Base-by-base conservation (phyloP, 2,113 vertebrate species). In the Sander lucioperca region DNA sequence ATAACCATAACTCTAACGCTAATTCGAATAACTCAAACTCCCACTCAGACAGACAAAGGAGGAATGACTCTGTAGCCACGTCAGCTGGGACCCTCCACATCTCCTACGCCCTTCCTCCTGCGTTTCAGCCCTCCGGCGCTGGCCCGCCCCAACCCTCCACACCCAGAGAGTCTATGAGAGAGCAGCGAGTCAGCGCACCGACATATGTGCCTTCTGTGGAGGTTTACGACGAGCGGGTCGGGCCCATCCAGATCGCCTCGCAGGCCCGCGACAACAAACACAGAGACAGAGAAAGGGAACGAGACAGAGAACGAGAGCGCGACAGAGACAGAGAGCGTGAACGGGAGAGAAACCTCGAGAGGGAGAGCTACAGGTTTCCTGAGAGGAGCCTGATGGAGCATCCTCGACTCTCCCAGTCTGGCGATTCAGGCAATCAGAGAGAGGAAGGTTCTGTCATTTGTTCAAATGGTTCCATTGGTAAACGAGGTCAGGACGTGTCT, bases 131-230 rank as follows among this genome's bases (percentile, higher is more conserved):
- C 90, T 86, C 90, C 83, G 1, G 91, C 83, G 0, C 91, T 72
- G 85, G 91, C 15, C 83, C 81, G 30, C 91, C 89, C 86, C 95
- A 85, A 90, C 94, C 30, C 82, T 95, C 96, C 0, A 82, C 93
- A 19, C 88, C 92, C 80, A 96, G 97, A 82, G 97, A 98, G 82
- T 92, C 95, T 3, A 94, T 94, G 78, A 97, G 96, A 77, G 98
- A 99, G 94, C 97, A 98, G 94, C 96, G 97, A 83, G 97, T 98
- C 84, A 97, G 95, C 53, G 97, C 97, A 53, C 97, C 98, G 70
- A 99, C 97, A 75, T 99, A 98, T 14, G 97, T 98, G 96, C 97
- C 97, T 97, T 98, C 97, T 76, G 96, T 98, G 65, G 98, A 98
- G 94, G 96, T 97, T 91, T 98, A 97, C 0, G 97, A 98, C 0